These are phyloP conservation scores for Chrysopilus asiliformis DNA, from an alignment of 2,888 invertebrate species.

Conservation along the genomic window DNA sequence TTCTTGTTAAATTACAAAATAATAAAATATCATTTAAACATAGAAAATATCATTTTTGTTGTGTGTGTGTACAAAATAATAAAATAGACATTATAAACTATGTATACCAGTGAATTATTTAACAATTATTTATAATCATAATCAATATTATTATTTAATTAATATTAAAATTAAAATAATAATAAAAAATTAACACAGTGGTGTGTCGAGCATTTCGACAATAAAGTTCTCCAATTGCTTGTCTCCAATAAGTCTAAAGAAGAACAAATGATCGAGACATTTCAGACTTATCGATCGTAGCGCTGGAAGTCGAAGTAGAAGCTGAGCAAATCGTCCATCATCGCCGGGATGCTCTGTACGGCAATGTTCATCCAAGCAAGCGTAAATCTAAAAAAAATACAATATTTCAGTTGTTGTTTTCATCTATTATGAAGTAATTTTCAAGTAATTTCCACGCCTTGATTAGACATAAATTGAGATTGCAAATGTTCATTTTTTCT, in stretches of 20 bases:
- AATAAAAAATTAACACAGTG: conserved; percentile 24
- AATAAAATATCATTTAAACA: too few species aligned
- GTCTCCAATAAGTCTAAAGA: conserved; percentile 83
- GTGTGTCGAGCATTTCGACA: conserved; percentile 64
- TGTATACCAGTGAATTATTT: too few species aligned
- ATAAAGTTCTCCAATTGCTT: conserved; percentile 74
- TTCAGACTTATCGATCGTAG: conserved; percentile 85
- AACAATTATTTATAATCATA: too few species aligned
- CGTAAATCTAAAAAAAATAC: conserved; percentile 50
- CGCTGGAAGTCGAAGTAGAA: conserved; percentile 78
- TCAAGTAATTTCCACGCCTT: not conserved
- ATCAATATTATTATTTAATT: too few species aligned
- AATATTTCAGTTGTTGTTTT: not conserved
- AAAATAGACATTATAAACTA: too few species aligned
- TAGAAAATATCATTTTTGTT: too few species aligned
- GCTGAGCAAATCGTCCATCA: conserved; percentile 88
- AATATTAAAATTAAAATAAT: too few species aligned
- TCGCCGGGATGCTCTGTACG: conserved; percentile 77
- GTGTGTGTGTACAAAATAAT: too few species aligned
- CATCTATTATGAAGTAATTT: not conserved
- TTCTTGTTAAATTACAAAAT: too few species aligned
- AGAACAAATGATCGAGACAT: conserved; percentile 89
- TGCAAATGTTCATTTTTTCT: too few species aligned
- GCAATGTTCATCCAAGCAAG: conserved; percentile 90
- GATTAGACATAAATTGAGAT: too few species aligned